Evolutionary conservation across 2,113 vertebrate genomes (phyloP), one percentile per base, ranked within the genome.

Genomic region (Gasterosteus aculeatus): DNA sequence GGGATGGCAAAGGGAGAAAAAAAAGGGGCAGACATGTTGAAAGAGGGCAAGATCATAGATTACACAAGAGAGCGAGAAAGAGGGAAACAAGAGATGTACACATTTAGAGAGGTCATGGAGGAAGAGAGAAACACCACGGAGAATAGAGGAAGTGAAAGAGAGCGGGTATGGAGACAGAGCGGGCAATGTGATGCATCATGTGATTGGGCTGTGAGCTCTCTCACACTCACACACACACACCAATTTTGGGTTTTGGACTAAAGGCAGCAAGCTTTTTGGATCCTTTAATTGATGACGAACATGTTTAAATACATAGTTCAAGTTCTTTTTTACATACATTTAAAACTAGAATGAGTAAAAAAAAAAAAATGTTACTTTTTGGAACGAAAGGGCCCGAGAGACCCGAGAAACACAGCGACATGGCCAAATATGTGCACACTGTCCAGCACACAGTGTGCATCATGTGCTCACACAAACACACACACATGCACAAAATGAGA

Each of bases 121-220:
- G 29, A 65, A 69, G 46, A 73, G 54, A 75, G 66, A 72, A 47
- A 72, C 11, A 38, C 0, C 33, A 44, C 75, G 70, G 19, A 69
- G 62, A 75, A 83, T 19, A 76, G 78, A 86, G 88, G 91, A 91
- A 90, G 91, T 88, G 86, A 90, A 75, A 90, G 72, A 74, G 78
- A 71, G 72, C 2, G 38, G 35, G 44, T 69, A 47, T 69, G 72
- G 69, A 84, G 82, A 76, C 77, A 77, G 71, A 80, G 8, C 10
- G 4, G 51, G 78, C 71, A 82, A 74, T 85, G 91, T 90, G 88
- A 89, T 77, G 76, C 80, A 85, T 90, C 90, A 91, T 89, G 85
- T 87, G 87, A 93, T 73, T 60, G 63, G 66, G 82, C 75, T 86
- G 80, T 88, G 88, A 91, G 81, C 75, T 22, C 75, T 47, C 81